Percentiles rank a stretch among this genome's conserved stretches.
phyloP scores from a whole-genome alignment of 2,113 vertebrate species.

The Ellobius talpinus region DNA sequence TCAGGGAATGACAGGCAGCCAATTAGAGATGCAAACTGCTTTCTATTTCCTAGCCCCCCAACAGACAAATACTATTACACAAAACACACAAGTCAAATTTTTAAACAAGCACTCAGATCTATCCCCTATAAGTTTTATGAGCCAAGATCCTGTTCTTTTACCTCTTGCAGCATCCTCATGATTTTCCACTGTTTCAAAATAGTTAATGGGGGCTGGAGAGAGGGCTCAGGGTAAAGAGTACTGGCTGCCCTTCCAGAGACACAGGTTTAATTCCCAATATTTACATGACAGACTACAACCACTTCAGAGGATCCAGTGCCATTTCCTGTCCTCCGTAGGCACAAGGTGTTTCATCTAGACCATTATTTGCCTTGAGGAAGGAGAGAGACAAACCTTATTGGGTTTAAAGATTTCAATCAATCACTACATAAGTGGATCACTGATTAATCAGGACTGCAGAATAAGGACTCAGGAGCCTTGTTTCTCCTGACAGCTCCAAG shows the following conservation, averaged over 20 bases:
- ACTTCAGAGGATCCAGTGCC: background rate
- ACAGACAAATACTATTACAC: background rate
- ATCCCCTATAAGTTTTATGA: background rate
- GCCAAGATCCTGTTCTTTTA: background rate
- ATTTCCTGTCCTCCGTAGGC: background rate
- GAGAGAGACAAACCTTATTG: background rate
- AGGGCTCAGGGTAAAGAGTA: background rate
- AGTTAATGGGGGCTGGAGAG: background rate
- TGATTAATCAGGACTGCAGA: background rate
- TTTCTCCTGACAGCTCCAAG: background rate
- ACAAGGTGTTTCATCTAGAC: background rate
- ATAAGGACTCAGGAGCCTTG: background rate
- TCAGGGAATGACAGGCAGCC: background rate
- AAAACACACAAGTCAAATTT: background rate
- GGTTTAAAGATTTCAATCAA: background rate
- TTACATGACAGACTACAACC: background rate
- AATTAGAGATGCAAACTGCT: background rate
- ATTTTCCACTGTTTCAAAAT: background rate
- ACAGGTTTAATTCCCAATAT: background rate
- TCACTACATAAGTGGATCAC: background rate
- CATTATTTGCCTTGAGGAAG: background rate
- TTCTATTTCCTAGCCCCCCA: background rate
- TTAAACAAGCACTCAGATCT: background rate
- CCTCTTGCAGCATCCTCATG: background rate
- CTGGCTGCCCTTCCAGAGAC: background rate